A percentile compares a stretch with the other conserved stretches of the same genome.
These are phyloP conservation scores for Drosophila meridiana DNA, from an alignment of 2,888 invertebrate species.

Conservation along the genomic window DNA sequence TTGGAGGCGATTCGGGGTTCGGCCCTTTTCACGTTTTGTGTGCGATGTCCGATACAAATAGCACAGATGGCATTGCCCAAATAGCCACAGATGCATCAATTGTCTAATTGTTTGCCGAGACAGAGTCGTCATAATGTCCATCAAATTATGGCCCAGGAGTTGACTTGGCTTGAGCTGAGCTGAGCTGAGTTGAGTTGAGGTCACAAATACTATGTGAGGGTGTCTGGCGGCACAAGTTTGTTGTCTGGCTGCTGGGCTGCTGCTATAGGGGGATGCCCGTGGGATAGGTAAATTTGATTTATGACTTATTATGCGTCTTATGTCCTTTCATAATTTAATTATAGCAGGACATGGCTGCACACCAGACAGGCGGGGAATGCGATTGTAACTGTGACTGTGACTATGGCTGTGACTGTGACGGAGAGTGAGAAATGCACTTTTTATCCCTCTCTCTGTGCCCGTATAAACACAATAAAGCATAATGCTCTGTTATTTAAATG, in stretches of 20 bases:
- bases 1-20: slow-evolving; percentile 42
- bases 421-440: slow-evolving; percentile 42
- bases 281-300: slow-evolving; percentile 83
- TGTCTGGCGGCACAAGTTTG: slow-evolving; percentile 39
- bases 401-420: neutral
- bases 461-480: slow-evolving; percentile 45
- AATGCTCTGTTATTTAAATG: slow-evolving; percentile 76
- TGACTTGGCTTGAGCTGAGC: neutral
- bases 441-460: slow-evolving; percentile 23
- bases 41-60: slow-evolving; percentile 60
- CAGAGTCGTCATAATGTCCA: slow-evolving; percentile 78
- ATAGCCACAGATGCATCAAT: slow-evolving; percentile 72
- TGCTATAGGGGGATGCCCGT: slow-evolving; percentile 46
- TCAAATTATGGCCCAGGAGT: slow-evolving; percentile 54
- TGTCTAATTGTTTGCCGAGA: slow-evolving; percentile 79
- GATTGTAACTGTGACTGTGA: neutral
- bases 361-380: slow-evolving; percentile 49
- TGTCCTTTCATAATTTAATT: slow-evolving; percentile 84
- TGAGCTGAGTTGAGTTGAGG: slow-evolving; percentile 9
- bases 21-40: slow-evolving; percentile 66
- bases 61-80: slow-evolving; percentile 40
- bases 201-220: slow-evolving; percentile 6
- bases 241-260: slow-evolving; percentile 41
- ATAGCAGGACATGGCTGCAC: slow-evolving; percentile 68
- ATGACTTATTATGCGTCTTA: slow-evolving; percentile 84